These are phyloP conservation scores for Nyctibius grandis DNA, from an alignment of 2,797 vertebrate genomes.

Conservation along the genomic window DNA sequence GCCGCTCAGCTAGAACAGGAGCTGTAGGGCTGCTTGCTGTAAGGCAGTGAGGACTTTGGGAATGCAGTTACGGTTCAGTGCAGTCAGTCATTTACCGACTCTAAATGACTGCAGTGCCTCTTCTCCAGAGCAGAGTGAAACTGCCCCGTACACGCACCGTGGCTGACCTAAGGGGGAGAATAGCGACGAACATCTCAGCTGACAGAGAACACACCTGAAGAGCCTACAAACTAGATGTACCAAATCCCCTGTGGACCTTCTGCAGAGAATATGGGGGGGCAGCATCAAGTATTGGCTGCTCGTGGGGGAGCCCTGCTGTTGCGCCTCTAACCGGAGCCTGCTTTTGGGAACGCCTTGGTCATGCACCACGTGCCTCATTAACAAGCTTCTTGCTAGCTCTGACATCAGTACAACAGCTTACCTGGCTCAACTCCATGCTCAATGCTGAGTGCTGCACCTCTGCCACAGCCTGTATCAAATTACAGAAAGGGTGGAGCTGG, in stretches of 20 bases:
- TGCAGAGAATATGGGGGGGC: background rate
- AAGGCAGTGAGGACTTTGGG: background rate
- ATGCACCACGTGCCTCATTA: fast-evolving
- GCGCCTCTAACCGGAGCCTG: background rate
- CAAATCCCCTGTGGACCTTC: background rate
- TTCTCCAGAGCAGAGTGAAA: background rate
- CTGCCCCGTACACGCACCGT: fast-evolving
- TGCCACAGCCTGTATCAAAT: background rate
- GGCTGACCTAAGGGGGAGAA: background rate
- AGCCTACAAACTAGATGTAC: fast-evolving
- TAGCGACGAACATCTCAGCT: background rate
- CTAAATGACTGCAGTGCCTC: background rate
- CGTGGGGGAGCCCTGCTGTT: background rate
- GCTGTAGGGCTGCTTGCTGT: background rate
- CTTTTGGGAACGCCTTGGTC: background rate
- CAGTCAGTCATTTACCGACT: too few species aligned
- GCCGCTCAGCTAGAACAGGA: background rate
- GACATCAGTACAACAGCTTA: background rate
- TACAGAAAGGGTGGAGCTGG: background rate
- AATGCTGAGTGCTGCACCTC: background rate
- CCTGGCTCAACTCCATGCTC: too few species aligned
- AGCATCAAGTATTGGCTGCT: background rate
- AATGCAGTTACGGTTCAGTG: background rate
- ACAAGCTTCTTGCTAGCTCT: background rate
- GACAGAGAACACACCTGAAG: background rate